Evolutionary conservation across 2,797 vertebrate species (phyloP).

Genomic region (Corythornis leucogaster): DNA sequence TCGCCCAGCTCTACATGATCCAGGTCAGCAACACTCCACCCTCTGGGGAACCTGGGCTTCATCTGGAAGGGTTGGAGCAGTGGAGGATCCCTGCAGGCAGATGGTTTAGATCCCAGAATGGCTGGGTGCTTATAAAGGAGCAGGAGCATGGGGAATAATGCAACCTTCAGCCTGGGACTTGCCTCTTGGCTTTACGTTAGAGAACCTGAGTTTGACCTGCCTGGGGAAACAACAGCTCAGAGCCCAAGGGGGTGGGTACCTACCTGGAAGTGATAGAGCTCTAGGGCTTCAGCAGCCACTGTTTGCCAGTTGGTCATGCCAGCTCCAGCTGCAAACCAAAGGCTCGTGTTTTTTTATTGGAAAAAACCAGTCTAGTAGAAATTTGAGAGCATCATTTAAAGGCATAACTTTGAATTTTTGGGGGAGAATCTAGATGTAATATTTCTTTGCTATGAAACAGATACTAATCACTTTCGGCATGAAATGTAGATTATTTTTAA

Average conservation of each 20-base stretch:
- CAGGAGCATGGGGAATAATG: rapidly evolving
- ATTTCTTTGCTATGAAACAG: background rate
- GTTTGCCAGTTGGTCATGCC: background rate
- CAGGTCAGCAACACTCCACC: slow-evolving; percentile 82
- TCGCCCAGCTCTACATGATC: slow-evolving; percentile 99
- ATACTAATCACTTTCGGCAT: slow-evolving; percentile 6
- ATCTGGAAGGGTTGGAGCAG: background rate
- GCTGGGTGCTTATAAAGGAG: background rate
- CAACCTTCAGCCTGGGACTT: background rate
- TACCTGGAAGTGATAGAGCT: background rate
- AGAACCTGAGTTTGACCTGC: background rate
- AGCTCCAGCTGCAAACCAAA: background rate
- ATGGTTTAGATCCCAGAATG: rapidly evolving
- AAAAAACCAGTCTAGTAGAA: background rate
- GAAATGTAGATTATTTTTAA: slow-evolving; percentile 27
- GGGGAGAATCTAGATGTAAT: background rate
- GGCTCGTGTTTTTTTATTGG: background rate
- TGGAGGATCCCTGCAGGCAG: background rate
- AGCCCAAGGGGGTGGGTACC: background rate
- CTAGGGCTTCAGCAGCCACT: background rate
- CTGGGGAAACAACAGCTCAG: background rate
- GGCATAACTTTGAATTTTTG: background rate
- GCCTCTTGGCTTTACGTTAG: background rate
- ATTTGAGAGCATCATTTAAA: background rate
- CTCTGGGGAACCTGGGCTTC: background rate